phyloP scores from a whole-genome alignment of 2,113 vertebrate species.

The Epinephelus lanceolatus region DNA sequence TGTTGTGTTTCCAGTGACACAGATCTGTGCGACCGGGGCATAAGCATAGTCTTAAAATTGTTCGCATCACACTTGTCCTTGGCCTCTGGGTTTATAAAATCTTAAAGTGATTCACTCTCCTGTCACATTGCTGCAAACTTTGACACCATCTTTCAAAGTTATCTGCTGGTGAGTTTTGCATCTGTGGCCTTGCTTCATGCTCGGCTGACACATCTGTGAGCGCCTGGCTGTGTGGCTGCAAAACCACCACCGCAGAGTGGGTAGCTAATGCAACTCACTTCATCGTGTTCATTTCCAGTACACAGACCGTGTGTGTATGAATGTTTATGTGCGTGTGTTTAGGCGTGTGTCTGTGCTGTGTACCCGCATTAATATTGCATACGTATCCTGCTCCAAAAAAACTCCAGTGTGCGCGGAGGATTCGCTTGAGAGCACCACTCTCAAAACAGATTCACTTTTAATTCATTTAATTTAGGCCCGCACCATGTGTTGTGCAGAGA shows the following conservation, averaged over 20 bases:
- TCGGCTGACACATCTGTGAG: constrained; percentile 26
- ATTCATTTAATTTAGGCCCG: constrained; percentile 60
- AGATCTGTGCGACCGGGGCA: too few species aligned
- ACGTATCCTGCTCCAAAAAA: constrained; percentile 18
- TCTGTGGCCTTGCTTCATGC: constrained; percentile 31
- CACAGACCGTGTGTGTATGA: background rate
- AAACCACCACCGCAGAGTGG: background rate
- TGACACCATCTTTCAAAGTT: background rate
- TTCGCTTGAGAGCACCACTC: constrained; percentile 38
- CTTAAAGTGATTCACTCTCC: background rate
- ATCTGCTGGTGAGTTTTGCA: constrained; percentile 4
- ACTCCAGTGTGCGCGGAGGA: constrained; percentile 11
- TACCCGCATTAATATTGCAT: constrained; percentile 50
- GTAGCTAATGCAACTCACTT: constrained; percentile 6
- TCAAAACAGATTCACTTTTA: constrained; percentile 66
- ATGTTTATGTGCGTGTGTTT: background rate
- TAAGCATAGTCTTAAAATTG: background rate
- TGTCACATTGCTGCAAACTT: background rate
- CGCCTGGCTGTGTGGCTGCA: constrained; percentile 20
- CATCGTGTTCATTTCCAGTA: background rate
- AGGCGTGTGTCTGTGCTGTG: background rate
- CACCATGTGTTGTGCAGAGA: constrained; percentile 49
- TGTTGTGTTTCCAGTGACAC: too few species aligned
- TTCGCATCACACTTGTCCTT: background rate
- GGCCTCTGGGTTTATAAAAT: background rate